These are phyloP conservation scores for Brachylomia viminalis DNA, from an alignment of 2,888 invertebrate species.

Conservation along the genomic window DNA sequence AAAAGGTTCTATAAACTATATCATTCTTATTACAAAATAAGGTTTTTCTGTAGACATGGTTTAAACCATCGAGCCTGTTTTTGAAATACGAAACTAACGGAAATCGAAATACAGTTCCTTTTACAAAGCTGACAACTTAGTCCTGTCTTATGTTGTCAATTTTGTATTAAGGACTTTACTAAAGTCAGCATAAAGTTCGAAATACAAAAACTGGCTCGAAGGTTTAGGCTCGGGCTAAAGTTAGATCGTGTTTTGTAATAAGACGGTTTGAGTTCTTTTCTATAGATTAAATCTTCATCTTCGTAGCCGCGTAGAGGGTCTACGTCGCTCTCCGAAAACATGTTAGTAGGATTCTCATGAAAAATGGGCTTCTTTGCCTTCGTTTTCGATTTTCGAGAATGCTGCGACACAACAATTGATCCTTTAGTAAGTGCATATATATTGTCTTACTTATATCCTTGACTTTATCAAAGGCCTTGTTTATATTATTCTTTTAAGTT, in stretches of 20 bases:
- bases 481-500: background rate
- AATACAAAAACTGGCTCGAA: no score
- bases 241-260: no score
- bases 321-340: background rate
- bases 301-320: background rate
- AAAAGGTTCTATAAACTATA: background rate
- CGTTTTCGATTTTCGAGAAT: background rate
- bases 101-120: no score
- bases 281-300: background rate
- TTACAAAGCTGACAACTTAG: no score
- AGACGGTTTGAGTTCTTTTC: background rate
- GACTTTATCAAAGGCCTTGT: background rate
- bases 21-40: no score
- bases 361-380: background rate
- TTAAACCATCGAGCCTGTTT: no score
- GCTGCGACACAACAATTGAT: background rate
- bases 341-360: background rate
- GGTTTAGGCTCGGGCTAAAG: no score
- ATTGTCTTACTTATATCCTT: background rate
- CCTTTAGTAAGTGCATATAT: background rate
- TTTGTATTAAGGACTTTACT: no score
- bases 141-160: no score
- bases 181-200: no score
- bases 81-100: no score
- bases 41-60: no score